Evolutionary conservation across 2,113 vertebrate species (phyloP).

Genomic region (Pteropus alecto): DNA sequence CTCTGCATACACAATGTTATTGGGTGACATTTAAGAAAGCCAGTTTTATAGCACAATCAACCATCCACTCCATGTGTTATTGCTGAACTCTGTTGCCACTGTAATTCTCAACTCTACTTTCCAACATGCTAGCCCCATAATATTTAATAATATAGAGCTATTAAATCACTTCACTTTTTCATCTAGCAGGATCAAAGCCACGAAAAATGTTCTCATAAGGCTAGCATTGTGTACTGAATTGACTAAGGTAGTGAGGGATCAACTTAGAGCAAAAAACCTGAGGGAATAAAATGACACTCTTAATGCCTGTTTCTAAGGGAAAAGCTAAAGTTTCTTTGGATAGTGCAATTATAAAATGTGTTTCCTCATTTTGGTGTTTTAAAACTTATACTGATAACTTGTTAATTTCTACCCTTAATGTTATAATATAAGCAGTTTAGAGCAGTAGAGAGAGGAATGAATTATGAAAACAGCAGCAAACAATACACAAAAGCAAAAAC

Average conservation of each 20-base stretch:
- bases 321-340: constrained; percentile 28
- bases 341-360: background rate
- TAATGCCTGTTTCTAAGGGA: background rate
- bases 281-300: constrained; percentile 10
- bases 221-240: background rate
- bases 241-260: background rate
- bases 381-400: background rate
- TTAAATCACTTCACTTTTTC: constrained; percentile 36
- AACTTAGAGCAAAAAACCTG: background rate
- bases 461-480: background rate
- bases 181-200: constrained; percentile 37
- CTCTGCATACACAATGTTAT: background rate
- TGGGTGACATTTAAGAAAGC: constrained; percentile 30
- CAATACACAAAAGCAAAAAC: constrained; percentile 11
- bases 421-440: background rate
- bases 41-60: constrained; percentile 16
- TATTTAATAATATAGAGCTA: constrained; percentile 48
- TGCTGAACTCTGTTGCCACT: background rate
- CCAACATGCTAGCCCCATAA: background rate
- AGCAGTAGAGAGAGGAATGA: background rate
- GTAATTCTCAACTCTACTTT: constrained; percentile 27
- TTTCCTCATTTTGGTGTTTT: constrained; percentile 23
- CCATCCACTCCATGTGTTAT: background rate
- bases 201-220: constrained; percentile 26
- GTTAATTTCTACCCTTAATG: background rate